Percentiles rank a stretch among this genome's conserved stretches.
Evolutionary conservation across 2,888 invertebrate species (phyloP).

Genomic region (Hirtodrosophila cameraria): DNA sequence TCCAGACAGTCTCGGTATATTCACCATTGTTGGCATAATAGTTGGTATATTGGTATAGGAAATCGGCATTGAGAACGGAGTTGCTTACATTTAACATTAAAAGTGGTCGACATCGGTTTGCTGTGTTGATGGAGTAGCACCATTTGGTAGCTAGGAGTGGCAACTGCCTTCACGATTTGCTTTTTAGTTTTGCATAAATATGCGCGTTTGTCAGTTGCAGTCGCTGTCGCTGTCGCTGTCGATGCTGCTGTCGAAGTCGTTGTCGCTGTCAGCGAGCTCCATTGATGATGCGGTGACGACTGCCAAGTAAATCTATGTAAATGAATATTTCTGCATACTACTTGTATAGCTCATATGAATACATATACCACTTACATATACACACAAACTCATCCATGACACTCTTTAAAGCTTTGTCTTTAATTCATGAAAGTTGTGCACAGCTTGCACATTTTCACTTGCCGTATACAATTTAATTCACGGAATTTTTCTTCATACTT

Average conservation of each 20-base stretch:
- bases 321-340: conserved; percentile 43
- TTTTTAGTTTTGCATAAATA: conserved; percentile 71
- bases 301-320: conserved; percentile 39
- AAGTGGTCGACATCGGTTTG: conserved; percentile 31
- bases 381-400: conserved; percentile 30
- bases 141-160: conserved; percentile 64
- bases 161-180: conserved; percentile 71
- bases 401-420: conserved; percentile 45
- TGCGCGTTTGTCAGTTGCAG: conserved; percentile 67
- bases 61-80: conserved; percentile 28
- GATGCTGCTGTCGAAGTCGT: neutral
- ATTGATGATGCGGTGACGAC: conserved; percentile 36
- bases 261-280: conserved; percentile 52
- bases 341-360: conserved; percentile 18
- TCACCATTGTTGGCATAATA: conserved; percentile 37
- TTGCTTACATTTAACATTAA: conserved; percentile 35
- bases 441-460: conserved; percentile 51
- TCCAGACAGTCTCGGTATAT: conserved; percentile 54
- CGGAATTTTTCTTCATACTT: conserved; percentile 48
- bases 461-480: conserved; percentile 61
- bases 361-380: conserved; percentile 15
- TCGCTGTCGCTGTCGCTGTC: conserved; percentile 29
- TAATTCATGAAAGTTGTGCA: conserved; percentile 72
- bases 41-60: conserved; percentile 41
- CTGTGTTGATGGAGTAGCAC: conserved; percentile 65